Percentiles rank a stretch among this genome's conserved stretches.
These are phyloP conservation scores for Lucilia cuprina DNA, from an alignment of 1,140 invertebrate species.

Conservation along the genomic window DNA sequence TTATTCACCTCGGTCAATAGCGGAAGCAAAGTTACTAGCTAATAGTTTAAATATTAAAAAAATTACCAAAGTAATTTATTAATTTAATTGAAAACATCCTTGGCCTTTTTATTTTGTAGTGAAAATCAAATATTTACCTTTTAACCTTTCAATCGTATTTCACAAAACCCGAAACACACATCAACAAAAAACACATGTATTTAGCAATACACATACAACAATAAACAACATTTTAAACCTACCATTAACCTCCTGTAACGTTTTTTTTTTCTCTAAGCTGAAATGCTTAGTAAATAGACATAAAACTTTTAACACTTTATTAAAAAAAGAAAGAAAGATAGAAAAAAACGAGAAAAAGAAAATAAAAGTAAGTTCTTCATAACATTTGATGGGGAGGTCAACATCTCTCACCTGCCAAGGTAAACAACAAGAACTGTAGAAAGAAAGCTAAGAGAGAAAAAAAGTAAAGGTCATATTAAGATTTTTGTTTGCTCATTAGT, in stretches of 20 bases:
- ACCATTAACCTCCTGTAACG: not conserved
- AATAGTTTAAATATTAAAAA: not conserved
- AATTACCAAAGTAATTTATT: not conserved
- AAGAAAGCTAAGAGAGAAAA: not conserved
- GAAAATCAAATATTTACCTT: not conserved
- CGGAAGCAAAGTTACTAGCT: too few species aligned
- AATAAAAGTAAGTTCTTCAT: not conserved
- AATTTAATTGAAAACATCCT: not conserved
- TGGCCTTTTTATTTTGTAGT: not conserved
- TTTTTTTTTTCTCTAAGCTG: not conserved
- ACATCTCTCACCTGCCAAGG: not conserved
- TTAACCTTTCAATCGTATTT: not conserved
- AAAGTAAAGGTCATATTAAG: constrained; percentile 32
- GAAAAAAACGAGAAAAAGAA: not conserved
- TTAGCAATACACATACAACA: too few species aligned
- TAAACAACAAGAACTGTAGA: not conserved
- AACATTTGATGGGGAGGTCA: not conserved
- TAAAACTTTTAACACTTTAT: constrained; percentile 28
- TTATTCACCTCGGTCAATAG: too few species aligned
- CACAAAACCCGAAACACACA: too few species aligned
- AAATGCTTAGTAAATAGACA: constrained; percentile 14
- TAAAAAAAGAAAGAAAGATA: not conserved
- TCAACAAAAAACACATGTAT: not conserved
- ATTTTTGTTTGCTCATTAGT: constrained; percentile 32
- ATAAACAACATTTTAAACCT: not conserved